Evolutionary conservation across 1,140 invertebrate species (phyloP), one percentile per base, ranked within the genome.

Genomic region (Aethina tumida): DNA sequence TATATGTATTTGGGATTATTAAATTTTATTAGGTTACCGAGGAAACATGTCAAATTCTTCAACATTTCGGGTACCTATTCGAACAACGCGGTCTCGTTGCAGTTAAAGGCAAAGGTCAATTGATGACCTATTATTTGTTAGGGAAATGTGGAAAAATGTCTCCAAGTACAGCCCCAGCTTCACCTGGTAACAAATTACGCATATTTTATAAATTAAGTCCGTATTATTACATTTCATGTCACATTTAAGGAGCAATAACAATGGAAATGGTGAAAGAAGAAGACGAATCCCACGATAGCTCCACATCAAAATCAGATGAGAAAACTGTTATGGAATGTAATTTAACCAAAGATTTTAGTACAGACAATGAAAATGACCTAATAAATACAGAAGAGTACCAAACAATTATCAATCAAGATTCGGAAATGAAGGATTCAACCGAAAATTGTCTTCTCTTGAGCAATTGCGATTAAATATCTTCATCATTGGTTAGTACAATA

Each of bases 51-150:
- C 69, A 77, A 41, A 92, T 95, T 47, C 66, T 95, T 2, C 73
- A 88, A 55, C 70, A 77, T 24, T 95, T 91, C 58, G 86, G 86
- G 2, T 96, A 89, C 58, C 79, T 77, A 26, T 96, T 95, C 61
- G 85, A 90, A 58, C 88, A 93, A 54, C 74, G 91, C 1, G 91
- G 92, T 2, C 64, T 94, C 24, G 88, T 97, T 0, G 79, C 82
- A 4, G 90, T 97, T 3, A 97, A 96, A 60, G 91, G 92, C 27
- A 96, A 96, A 62, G 92, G 92, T 3, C 86, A 95, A 62, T 70
- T 97, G 8, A 84, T 93, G 77, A 97, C 92, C 0, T 95, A 93
- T 62, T 96, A 94, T 60, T 66, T 97, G 19, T 68, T 81, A 39
- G 83, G 81, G n/a, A 77, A 77, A 59, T 64, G 65, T 17, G 83